Base-by-base conservation (phyloP, 2,797 vertebrate species). In the Pterois miles region DNA sequence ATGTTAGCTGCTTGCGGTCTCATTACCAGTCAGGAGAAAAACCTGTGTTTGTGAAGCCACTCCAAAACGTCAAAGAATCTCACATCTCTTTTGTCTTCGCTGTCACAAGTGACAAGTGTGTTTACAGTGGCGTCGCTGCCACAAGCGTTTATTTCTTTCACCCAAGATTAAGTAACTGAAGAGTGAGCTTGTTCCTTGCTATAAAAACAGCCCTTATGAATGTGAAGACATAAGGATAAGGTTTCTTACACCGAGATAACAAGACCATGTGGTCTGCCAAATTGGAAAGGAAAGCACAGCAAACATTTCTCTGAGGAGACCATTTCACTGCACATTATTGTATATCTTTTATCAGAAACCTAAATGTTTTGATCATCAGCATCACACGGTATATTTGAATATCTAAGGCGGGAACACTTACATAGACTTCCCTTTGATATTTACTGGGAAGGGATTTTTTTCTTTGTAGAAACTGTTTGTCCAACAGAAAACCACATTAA, bases 21-120 rank as follows among this genome's bases (percentile, higher is more conserved):
- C 84, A 77, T 89, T 88, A 86, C 72, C 74, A 25, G 70, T 74
- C 18, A 73, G 76, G 40, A 74, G 73, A 31, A 89, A 85, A 89
- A 85, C 84, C 89, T 89, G 83, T 81, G 86, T 89, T 87, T 89
- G 88, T 83, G 86, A 72, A 81, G 76, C 76, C 67, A 71, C 80
- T 84, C 80, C 8, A 52, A 71, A 69, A 79, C 16, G 78, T 89
- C 84, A 67, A 48, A 81, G 69, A 52, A 71, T 77, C 38, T 77
- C 70, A 6, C 83, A 1, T 84, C 71, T 81, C 83, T 87, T 50
- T 88, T 83, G 88, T 84, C 82, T 90, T 57, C 34, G 74, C 81
- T 75, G 86, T 75, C 82, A 69, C 75, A 58, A 50, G 69, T 78
- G 88, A 83, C 89, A 76, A 87, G 89, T 80, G 76, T 90, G 84